Base-by-base conservation (phyloP, 1,140 invertebrate species). In the Neodiprion virginianus region DNA sequence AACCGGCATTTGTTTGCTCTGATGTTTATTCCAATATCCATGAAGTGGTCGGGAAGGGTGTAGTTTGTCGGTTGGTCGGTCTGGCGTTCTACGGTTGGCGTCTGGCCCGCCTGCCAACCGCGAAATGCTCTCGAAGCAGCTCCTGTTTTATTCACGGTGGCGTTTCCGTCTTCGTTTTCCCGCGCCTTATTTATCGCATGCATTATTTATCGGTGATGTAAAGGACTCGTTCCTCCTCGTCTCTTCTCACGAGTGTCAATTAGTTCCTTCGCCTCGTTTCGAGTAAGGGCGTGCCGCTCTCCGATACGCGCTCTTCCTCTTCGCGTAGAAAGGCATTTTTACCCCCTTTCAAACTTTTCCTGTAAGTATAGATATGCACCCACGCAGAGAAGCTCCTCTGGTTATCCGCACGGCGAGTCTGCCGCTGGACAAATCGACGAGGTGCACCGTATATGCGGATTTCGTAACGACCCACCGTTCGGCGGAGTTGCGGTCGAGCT, bases 121-220 rank as follows among this genome's bases (percentile, higher is more conserved):
- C 53, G 53, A 61, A 61, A 40, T 40, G 28, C 28, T 40, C 53
- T 61, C 28, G 28, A 40, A 40, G 28, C 28, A 40, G 28, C 53
- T 61, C 53, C 53, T 61, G 53, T 61, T 61, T 61, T 61, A 61
- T 61, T 61, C 53, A 61, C 53, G 53, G 53, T 61, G 53, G 28
- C n/a, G 53, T 61, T 61, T 61, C 53, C 53, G 53, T 61, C 53
- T 11, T 61, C 53, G 53, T 61, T 61, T 61, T 61, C 11, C 53
- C 53, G 53, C 11, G 5, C 53, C 53, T 61, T 61, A 61, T 61
- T 61, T 61, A 61, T 17, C 53, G 53, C 53, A 61, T 61, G 53
- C 53, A 61, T 14, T 61, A 61, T 61, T 61, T 61, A 61, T 61
- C 53, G 53, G 53, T 61, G 53, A 61, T 61, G 53, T 61, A 61